Evolutionary conservation across 2,888 invertebrate genomes (phyloP).

Genomic region (Amiota mariae): DNA sequence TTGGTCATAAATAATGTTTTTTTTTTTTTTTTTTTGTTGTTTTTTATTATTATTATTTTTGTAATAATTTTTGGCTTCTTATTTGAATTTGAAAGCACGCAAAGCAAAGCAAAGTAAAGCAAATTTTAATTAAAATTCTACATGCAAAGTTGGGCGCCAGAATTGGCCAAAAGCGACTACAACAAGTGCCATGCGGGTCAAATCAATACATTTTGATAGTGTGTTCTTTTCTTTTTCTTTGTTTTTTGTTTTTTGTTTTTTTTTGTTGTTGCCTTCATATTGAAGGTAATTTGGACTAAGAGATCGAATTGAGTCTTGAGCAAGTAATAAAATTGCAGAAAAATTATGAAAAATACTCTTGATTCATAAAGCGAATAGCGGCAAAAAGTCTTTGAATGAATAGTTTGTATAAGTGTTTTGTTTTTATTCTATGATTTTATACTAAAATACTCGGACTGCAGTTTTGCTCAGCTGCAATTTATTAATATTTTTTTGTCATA

Average conservation of each 20-base stretch:
- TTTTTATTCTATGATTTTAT: too few relatives aligned
- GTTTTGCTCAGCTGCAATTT: background rate
- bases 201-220: constrained; percentile 12
- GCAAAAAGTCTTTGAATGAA: constrained; percentile 12
- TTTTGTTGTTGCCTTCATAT: background rate
- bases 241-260: background rate
- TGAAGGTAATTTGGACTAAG: too few relatives aligned
- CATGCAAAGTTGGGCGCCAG: constrained; percentile 50
- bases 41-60: background rate
- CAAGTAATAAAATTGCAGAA: background rate
- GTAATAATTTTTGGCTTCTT: constrained; percentile 51
- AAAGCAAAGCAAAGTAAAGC: constrained; percentile 40
- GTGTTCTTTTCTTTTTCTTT: background rate
- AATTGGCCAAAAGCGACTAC: constrained; percentile 1
- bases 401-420: too few relatives aligned
- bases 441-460: too few relatives aligned
- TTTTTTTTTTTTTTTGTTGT: too few relatives aligned
- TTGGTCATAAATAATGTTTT: background rate
- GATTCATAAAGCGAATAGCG: background rate
- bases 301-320: background rate
- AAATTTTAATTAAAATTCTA: constrained; percentile 63
- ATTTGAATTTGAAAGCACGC: constrained; percentile 50
- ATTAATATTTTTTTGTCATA: constrained; percentile 18
- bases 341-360: constrained; percentile 6
- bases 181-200: constrained; percentile 23